These are phyloP conservation scores for Epinotia ramella DNA, from an alignment of 2,888 invertebrate species.

Conservation along the genomic window DNA sequence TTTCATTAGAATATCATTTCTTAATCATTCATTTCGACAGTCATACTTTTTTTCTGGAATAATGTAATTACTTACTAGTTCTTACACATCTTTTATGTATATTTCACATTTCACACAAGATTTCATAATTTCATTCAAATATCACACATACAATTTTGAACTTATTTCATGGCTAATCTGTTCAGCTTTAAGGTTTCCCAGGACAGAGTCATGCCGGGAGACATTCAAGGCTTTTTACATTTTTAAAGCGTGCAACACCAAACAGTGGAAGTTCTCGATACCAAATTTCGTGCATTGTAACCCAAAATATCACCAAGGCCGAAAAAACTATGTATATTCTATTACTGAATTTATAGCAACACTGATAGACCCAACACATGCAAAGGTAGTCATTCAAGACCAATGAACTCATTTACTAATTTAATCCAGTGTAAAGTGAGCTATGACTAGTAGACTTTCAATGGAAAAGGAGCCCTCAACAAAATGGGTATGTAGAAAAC, in stretches of 20 bases:
- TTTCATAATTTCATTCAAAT: not conserved
- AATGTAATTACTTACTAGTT: not conserved
- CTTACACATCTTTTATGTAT: not conserved
- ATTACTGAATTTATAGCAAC: constrained; percentile 50
- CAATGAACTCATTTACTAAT: constrained; percentile 54
- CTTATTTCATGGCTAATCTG: constrained; percentile 41
- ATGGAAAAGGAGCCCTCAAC: constrained; percentile 17
- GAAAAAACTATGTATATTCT: constrained; percentile 34
- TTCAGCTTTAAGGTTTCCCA: constrained; percentile 69
- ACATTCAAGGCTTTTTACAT: constrained; percentile 61
- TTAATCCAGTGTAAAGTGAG: constrained; percentile 16
- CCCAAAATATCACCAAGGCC: constrained; percentile 56
- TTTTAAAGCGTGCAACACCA: constrained; percentile 77
- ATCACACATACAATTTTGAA: not conserved
- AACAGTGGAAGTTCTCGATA: constrained; percentile 52
- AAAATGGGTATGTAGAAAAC: constrained; percentile 52
- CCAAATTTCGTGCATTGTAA: constrained; percentile 59
- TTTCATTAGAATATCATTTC: constrained; percentile 32
- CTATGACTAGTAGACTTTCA: not conserved
- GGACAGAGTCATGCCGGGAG: constrained; percentile 71
- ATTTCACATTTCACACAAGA: not conserved
- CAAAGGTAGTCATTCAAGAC: constrained; percentile 59
- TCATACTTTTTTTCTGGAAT: constrained; percentile 10
- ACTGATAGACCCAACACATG: constrained; percentile 60
- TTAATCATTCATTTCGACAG: constrained; percentile 18